Percentiles rank a stretch among this genome's conserved stretches.
Conservation (phyloP, 1,140 invertebrate species). For the Zaprionus ghesquierei region DNA sequence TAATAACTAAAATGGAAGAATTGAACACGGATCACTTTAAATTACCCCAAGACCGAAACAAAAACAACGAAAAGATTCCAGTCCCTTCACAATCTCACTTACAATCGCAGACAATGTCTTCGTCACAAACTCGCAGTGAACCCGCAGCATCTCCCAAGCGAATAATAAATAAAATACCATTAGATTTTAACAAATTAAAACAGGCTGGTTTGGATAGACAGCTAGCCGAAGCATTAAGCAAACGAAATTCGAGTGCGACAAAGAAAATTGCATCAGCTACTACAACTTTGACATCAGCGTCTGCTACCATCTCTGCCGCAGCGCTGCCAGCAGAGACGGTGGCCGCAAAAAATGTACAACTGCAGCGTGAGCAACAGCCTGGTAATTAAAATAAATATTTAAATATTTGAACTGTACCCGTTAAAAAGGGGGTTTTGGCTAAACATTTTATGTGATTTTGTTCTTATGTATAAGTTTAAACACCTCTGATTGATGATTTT, state of each 20-base stretch:
- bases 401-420: no score
- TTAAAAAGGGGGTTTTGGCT: background rate
- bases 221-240: slow-evolving; percentile 65
- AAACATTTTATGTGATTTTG: background rate
- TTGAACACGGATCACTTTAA: slow-evolving; percentile 16
- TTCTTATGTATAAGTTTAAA: slow-evolving; percentile 13
- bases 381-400: slow-evolving; percentile 43
- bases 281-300: background rate
- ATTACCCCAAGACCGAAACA: slow-evolving; percentile 7
- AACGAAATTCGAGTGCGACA: slow-evolving; percentile 25
- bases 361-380: slow-evolving; percentile 22
- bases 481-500: background rate
- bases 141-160: slow-evolving; percentile 35
- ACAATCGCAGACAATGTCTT: background rate
- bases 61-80: slow-evolving; percentile 16
- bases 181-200: slow-evolving; percentile 72
- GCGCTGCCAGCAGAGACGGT: background rate
- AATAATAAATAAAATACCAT: slow-evolving; percentile 61
- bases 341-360: slow-evolving; percentile 10
- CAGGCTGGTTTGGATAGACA: slow-evolving; percentile 64
- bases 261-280: slow-evolving; percentile 19
- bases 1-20: slow-evolving; percentile 10
- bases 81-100: background rate
- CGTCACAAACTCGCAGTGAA: background rate
- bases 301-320: slow-evolving; percentile 1